Conservation (phyloP, 1,140 invertebrate genomes). For the Ips nitidus region DNA sequence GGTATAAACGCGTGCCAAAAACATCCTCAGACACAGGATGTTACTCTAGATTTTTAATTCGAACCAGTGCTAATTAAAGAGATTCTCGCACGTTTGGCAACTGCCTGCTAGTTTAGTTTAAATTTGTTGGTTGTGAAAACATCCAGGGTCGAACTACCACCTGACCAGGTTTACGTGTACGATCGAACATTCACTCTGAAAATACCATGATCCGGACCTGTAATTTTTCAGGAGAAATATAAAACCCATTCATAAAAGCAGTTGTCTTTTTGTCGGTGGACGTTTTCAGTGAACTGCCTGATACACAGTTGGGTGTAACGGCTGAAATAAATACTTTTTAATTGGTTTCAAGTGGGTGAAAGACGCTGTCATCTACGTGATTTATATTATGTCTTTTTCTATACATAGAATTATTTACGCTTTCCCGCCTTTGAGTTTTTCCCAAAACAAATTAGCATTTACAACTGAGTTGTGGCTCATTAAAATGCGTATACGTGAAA, state of each 20-base stretch:
- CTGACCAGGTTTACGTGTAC: too few relatives aligned
- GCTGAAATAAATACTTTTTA: slow-evolving; percentile 35
- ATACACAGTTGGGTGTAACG: slow-evolving; percentile 21
- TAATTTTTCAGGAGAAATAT: background rate
- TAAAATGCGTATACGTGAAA: background rate
- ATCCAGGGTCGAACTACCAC: too few relatives aligned
- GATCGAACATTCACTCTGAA: background rate
- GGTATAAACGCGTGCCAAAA: slow-evolving; percentile 23
- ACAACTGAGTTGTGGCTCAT: background rate
- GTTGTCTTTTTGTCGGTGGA: slow-evolving; percentile 20
- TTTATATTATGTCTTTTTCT: slow-evolving; percentile 22
- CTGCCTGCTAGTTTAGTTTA: background rate
- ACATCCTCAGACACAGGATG: slow-evolving; percentile 29
- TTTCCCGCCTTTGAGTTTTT: slow-evolving; percentile 2
- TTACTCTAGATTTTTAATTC: slow-evolving; percentile 30
- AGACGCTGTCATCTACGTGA: slow-evolving; percentile 22
- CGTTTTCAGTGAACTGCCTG: slow-evolving; percentile 23
- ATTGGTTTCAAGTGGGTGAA: slow-evolving; percentile 28
- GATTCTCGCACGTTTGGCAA: slow-evolving; percentile 23
- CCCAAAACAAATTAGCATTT: slow-evolving; percentile 3
- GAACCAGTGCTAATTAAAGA: slow-evolving; percentile 26
- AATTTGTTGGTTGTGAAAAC: too few relatives aligned
- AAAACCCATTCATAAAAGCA: slow-evolving; percentile 25
- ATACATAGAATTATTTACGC: slow-evolving; percentile 17
- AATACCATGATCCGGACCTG: background rate